Percentiles rank a stretch among this genome's conserved stretches.
Evolutionary conservation across 2,113 vertebrate genomes (phyloP).

Genomic region (Tragelaphus scriptus): DNA sequence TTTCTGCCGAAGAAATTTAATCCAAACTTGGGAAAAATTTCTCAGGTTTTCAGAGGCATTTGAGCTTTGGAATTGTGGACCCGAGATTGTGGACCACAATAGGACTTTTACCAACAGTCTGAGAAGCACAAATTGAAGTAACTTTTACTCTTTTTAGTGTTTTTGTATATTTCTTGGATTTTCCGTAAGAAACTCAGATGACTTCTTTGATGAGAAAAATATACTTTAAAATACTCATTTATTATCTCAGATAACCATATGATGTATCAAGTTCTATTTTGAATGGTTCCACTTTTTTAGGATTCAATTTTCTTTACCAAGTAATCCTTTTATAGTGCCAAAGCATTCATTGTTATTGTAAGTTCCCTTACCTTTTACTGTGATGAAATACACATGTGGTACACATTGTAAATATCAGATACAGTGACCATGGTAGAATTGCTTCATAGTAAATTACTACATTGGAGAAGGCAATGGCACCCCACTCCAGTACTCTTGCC

Average conservation of each 20-base stretch:
- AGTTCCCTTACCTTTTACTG: background rate
- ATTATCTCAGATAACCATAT: background rate
- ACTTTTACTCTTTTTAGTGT: background rate
- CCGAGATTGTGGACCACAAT: background rate
- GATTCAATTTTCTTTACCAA: background rate
- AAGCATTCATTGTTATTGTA: background rate
- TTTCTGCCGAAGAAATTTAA: background rate
- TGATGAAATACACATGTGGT: background rate
- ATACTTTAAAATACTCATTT: background rate
- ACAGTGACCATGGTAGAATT: background rate
- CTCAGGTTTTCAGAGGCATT: background rate
- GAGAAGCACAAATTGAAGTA: background rate
- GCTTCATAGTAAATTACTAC: background rate
- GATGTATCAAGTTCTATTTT: background rate
- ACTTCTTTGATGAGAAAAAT: background rate
- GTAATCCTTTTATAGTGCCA: background rate
- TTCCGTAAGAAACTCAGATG: background rate
- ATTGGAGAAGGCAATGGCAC: too few relatives aligned
- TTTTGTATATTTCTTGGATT: background rate
- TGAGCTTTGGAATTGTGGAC: background rate
- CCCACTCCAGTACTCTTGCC: too few relatives aligned
- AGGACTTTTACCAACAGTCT: background rate
- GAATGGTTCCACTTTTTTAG: background rate
- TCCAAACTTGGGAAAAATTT: background rate
- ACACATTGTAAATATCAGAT: background rate